Base-by-base conservation (phyloP, 92 coral and sea anemone genomes). In the Heliopora coerulea region DNA sequence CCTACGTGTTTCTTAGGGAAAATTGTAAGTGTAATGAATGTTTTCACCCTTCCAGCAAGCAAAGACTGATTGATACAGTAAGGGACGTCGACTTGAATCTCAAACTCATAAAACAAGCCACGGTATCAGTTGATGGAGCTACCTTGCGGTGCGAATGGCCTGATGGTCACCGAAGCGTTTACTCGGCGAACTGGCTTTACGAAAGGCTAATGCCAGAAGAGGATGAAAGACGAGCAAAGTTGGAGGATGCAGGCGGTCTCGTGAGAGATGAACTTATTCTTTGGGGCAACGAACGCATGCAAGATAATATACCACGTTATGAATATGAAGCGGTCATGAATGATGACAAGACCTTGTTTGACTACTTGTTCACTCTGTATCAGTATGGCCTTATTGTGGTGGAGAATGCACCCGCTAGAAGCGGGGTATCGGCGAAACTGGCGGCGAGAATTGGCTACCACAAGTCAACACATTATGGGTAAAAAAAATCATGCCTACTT, bases 261-360 rank as follows among this genome's bases (percentile, higher is more conserved):
- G 62, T 82, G 11, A 72, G 74, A 15, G 75, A 74, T 58, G 83
- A 85, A 17, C 81, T 87, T 21, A 62, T 69, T 48, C 61, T 89
- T 7, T 92, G 97, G 97, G 87, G 83, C 33, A 85, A 70, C 34
- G 85, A 77, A 48, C 25, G 24, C 23, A 50, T 92, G 46, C 65
- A 65, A 31, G 89, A 79, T 26, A 77, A 81, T 19, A 20, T 92
- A 17, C 92, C 92, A 52, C 54, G 32, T 24, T 74, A 83, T 86
- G 82, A 72, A 31, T 92, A 80, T 79, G 83, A 80, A 17, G 62
- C 65, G 21, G 33, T 89, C 28, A 72, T 87, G 76, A 66, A 76
- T 14, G 81, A 83, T 1, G 96, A 89, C 14, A 64, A 60, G 28
- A 72, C 31, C 24, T 86, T 90, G 28, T 78, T 87, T 48, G 82